A percentile compares a stretch with the other conserved stretches of the same genome.
Evolutionary conservation across 1,140 invertebrate species (phyloP).

Genomic region (Trichoplusia ni): DNA sequence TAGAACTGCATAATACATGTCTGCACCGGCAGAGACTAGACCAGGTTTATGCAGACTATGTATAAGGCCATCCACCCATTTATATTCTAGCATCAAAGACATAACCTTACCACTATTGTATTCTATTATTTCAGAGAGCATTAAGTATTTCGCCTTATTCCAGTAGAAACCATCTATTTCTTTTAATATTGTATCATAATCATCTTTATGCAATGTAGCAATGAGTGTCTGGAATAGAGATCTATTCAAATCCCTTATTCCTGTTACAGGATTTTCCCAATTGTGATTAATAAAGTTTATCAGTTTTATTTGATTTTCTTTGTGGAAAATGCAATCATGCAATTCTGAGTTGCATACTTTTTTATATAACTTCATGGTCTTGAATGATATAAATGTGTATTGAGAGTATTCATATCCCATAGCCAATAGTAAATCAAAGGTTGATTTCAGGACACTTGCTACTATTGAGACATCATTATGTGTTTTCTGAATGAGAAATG

Average conservation of each 20-base stretch:
- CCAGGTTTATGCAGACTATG: slow-evolving; percentile 70
- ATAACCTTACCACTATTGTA: slow-evolving; percentile 41
- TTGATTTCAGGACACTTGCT: slow-evolving; percentile 39
- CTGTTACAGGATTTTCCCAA: slow-evolving; percentile 78
- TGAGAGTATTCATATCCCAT: slow-evolving; percentile 73
- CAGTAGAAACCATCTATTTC: slow-evolving; percentile 72
- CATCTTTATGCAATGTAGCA: slow-evolving; percentile 44
- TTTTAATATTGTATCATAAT: slow-evolving; percentile 48
- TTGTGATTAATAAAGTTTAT: slow-evolving; percentile 74
- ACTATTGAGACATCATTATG: slow-evolving; percentile 33
- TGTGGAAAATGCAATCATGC: slow-evolving; percentile 52
- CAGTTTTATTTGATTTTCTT: slow-evolving; percentile 53
- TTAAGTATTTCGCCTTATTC: slow-evolving; percentile 79
- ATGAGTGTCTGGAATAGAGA: slow-evolving; percentile 64
- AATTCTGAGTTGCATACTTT: slow-evolving; percentile 60
- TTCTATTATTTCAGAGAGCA: slow-evolving; percentile 70
- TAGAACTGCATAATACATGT: slow-evolving; percentile 75
- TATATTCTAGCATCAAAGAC: slow-evolving; percentile 38
- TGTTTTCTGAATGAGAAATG: slow-evolving; percentile 51
- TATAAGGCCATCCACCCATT: slow-evolving; percentile 64
- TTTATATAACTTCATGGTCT: slow-evolving; percentile 66
- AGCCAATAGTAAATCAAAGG: slow-evolving; percentile 53
- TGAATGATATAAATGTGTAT: slow-evolving; percentile 71
- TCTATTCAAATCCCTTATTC: slow-evolving; percentile 72
- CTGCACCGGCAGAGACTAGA: slow-evolving; percentile 73